These are phyloP conservation scores for Pheosia gnoma DNA, from an alignment of 2,888 invertebrate species.

Conservation along the genomic window DNA sequence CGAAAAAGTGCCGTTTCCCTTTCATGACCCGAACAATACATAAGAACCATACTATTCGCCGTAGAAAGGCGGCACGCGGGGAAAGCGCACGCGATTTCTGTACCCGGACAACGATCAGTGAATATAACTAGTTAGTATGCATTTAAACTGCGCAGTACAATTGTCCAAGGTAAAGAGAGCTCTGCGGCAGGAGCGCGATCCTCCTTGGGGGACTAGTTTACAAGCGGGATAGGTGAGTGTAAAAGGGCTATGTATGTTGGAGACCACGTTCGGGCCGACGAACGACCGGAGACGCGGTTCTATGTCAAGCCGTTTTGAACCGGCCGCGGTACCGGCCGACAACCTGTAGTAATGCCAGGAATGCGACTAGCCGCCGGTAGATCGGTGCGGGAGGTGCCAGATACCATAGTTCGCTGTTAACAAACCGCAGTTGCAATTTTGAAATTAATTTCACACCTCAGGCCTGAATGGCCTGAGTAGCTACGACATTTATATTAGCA, in stretches of 20 bases:
- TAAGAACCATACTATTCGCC: constrained; percentile 43
- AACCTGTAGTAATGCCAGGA: constrained; percentile 77
- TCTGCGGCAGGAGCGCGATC: constrained; percentile 34
- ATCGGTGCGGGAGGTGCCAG: constrained; percentile 74
- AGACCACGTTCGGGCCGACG: constrained; percentile 52
- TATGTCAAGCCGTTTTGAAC: constrained; percentile 74
- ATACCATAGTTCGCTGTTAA: constrained; percentile 55
- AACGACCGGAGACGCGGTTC: constrained; percentile 55
- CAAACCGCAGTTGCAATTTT: constrained; percentile 56
- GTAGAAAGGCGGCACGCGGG: constrained; percentile 47
- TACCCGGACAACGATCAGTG: constrained; percentile 33
- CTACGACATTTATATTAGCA: background rate
- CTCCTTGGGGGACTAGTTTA: constrained; percentile 29
- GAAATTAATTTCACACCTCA: constrained; percentile 25
- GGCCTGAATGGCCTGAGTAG: background rate
- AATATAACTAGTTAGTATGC: constrained; percentile 36
- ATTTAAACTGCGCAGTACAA: constrained; percentile 33
- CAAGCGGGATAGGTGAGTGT: constrained; percentile 34
- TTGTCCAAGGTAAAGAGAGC: constrained; percentile 38
- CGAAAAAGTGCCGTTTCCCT: constrained; percentile 30
- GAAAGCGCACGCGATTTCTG: constrained; percentile 49
- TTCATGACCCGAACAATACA: constrained; percentile 28
- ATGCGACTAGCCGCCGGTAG: constrained; percentile 73
- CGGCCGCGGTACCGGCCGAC: constrained; percentile 72
- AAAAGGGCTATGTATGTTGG: constrained; percentile 31